Conservation (phyloP, 2,797 vertebrate genomes). For the Molossus alvarezi region DNA sequence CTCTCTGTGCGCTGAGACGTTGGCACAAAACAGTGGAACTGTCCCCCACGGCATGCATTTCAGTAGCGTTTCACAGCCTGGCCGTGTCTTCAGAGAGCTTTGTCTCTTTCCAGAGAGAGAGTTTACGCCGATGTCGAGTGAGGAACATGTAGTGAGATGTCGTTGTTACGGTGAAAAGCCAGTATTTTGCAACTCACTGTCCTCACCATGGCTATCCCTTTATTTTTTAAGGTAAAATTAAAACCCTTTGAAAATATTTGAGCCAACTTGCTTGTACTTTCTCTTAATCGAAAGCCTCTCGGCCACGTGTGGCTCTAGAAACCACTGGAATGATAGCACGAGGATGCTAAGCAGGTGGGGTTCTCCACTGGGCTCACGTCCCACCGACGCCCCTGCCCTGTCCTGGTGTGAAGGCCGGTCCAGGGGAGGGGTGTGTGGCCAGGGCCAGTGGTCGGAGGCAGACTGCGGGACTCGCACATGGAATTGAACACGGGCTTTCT, state of each 20-base stretch:
- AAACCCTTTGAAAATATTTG: conserved; percentile 41
- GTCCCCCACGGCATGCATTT: not conserved
- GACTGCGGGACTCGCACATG: not conserved
- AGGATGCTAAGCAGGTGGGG: not conserved
- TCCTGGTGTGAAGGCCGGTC: not conserved
- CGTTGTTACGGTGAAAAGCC: conserved; percentile 59
- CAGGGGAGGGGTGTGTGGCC: not conserved
- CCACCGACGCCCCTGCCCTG: conserved; percentile 28
- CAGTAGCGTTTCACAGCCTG: conserved; percentile 66
- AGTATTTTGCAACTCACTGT: not conserved
- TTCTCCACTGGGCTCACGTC: conserved; percentile 30
- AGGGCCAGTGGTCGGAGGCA: not conserved
- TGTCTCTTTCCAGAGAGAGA: conserved; percentile 33
- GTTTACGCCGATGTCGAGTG: conserved; percentile 58
- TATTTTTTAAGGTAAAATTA: not conserved
- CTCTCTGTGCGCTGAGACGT: not conserved
- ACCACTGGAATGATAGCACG: not conserved
- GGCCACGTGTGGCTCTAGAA: not conserved
- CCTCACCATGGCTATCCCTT: not conserved
- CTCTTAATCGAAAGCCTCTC: conserved; percentile 34
- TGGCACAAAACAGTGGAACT: not conserved
- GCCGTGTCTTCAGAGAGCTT: conserved; percentile 32
- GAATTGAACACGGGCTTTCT: conserved; percentile 48
- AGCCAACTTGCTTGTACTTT: conserved; percentile 49
- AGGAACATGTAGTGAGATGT: not conserved